Evolutionary conservation across 2,797 vertebrate genomes (phyloP), one percentile per base, ranked within the genome.

Genomic region (Naso thynnoides): DNA sequence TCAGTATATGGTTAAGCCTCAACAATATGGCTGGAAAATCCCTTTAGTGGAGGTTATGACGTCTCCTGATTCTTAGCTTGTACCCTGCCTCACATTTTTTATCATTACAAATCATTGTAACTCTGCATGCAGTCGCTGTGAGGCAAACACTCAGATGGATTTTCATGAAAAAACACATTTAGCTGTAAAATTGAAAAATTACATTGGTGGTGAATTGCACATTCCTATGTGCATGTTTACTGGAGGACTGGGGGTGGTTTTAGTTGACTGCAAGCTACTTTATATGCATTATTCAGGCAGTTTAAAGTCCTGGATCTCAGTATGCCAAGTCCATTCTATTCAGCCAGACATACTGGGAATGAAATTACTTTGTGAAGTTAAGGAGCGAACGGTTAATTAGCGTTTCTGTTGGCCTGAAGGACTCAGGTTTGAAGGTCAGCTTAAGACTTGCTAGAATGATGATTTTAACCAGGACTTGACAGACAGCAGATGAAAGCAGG

Each of bases 361-460:
- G 44, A 81, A 89, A 91, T 81, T 58, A 83, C 76, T 85, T 76
- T 82, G 77, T 77, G 63, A 73, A 82, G 76, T 70, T 84, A 59
- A n/a, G 31, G 71, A 79, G 56, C 4, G 19, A 75, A 76, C 59
- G 38, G 27, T 86, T 87, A 91, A 90, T 90, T 90, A 86, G 87
- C 42, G 15, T 56, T 73, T 71, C 67, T 70, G 39, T 61, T 82
- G 70, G 76, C 80, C 83, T 73, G 77, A 61, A 86, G 86, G 76
- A 85, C 61, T 74, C 44, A 1, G 83, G 62, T 85, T 84, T 90
- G 88, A 93, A 90, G 90, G 88, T 87, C 87, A 87, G 67, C 41
- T 63, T 47, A 78, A 81, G 83, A 82, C 62, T 73, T 55, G 63
- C 68, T 44, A 42, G 59, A 75, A 68, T 78, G 62, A 84, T 63